Evolutionary conservation across 2,113 vertebrate genomes (phyloP), one percentile per base, ranked within the genome.

Genomic region (Syrrhaptes paradoxus): DNA sequence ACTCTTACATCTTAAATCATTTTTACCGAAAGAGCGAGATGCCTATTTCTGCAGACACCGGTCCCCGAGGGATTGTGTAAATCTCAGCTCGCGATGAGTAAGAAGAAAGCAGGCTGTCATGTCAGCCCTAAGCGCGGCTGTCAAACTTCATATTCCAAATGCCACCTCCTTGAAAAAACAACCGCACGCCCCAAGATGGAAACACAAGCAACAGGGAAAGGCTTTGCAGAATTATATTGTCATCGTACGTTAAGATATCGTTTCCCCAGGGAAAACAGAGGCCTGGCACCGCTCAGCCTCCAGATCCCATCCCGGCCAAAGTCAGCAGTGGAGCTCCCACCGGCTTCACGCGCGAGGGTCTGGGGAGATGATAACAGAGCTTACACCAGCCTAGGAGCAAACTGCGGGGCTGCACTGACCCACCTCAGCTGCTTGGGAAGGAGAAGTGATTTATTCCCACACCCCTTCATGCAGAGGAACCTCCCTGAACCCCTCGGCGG

Each of bases 91-190:
- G 0, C 76, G 38, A 7, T 88, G 94, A 90, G 91, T 76, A 81
- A 91, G 93, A 89, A 63, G 25, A 45, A 49, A 73, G 74, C 88
- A 45, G 71, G 41, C 41, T 95, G 94, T 83, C 91, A 76, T 6
- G 85, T 68, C 91, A 94, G 93, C 32, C 91, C 85, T 16, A 17
- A 78, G 55, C 55, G 61, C 5, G 34, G 91, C 94, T 96, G 96
- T 95, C 96, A 96, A 85, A 91, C 54, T 92, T 51, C 78, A 2
- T 32, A 29, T 91, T 76, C 55, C 89, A 92, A 87, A 95, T 38
- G 94, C 93, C 93, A 95, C 78, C 94, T 85, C 95, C 96, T 79
- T 32, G 1, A 24, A 87, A 66, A 70, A 90, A 63, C 84, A 86
- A 85, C 48, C 89, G 45, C 93, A 54, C 76, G 3, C 22, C 88